A percentile compares a stretch with the other conserved stretches of the same genome.
These are phyloP conservation scores for Daboia siamensis DNA, from an alignment of 2,113 vertebrate genomes.

Conservation along the genomic window DNA sequence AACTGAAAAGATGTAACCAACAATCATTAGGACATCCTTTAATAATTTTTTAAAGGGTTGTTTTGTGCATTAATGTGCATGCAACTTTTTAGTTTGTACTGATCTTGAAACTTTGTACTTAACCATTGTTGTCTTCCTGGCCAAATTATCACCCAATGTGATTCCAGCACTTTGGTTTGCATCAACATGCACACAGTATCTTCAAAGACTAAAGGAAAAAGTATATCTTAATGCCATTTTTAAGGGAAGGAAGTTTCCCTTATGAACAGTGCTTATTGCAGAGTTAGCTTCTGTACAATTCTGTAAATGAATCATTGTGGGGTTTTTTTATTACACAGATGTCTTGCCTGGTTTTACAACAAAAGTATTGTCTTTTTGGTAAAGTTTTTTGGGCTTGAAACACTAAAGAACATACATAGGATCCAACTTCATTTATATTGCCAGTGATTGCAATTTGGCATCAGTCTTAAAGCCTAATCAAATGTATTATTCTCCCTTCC, in stretches of 20 bases:
- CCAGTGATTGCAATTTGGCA: constrained; percentile 30
- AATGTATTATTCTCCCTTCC: not conserved
- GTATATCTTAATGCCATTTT: not conserved
- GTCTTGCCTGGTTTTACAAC: not conserved
- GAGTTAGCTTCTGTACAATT: not conserved
- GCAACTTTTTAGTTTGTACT: not conserved
- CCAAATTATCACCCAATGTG: not conserved
- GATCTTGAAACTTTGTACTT: not conserved
- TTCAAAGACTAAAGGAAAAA: not conserved
- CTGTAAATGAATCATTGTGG: not conserved
- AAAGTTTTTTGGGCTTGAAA: not conserved
- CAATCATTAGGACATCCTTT: not conserved
- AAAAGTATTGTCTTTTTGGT: not conserved
- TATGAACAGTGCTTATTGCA: not conserved
- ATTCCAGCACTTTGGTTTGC: not conserved
- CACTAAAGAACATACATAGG: not conserved
- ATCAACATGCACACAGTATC: not conserved
- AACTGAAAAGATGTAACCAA: not conserved
- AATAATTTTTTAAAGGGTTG: not conserved
- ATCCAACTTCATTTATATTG: constrained; percentile 13
- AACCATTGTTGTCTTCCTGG: not conserved
- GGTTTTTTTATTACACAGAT: not conserved
- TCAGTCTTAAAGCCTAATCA: not conserved
- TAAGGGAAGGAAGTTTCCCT: not conserved
- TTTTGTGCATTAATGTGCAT: not conserved